Evolutionary conservation across 2,113 vertebrate species (phyloP).

Genomic region (Progne subis): DNA sequence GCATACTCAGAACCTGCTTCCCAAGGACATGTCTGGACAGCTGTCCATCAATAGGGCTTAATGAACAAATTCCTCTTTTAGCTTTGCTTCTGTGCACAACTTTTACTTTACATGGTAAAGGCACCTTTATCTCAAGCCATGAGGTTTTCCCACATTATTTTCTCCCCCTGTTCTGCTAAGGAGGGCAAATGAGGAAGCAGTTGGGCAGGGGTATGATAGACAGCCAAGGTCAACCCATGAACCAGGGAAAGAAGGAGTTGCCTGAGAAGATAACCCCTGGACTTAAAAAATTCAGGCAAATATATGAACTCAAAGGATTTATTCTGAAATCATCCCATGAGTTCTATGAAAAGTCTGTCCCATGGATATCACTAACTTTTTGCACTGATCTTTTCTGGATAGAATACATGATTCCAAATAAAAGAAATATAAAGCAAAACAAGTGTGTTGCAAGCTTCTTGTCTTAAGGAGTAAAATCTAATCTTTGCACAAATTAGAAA

Average conservation of each 20-base stretch:
- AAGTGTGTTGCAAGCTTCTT: background rate
- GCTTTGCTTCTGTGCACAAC: background rate
- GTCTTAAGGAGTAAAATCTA: background rate
- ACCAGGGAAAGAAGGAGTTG: background rate
- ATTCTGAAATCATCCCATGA: background rate
- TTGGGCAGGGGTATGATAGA: background rate
- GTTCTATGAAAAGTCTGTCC: background rate
- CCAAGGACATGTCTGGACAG: background rate
- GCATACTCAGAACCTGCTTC: background rate
- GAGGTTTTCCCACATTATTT: background rate
- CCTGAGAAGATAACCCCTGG: background rate
- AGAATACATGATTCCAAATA: background rate
- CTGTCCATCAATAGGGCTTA: background rate
- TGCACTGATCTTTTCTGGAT: background rate
- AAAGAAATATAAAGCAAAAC: background rate
- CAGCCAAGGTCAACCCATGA: background rate
- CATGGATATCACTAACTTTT: background rate
- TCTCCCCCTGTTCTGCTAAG: background rate
- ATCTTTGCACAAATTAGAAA: background rate
- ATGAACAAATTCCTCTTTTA: background rate
- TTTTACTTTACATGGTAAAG: background rate
- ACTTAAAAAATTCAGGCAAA: background rate
- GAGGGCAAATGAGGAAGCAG: background rate
- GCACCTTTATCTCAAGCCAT: rapidly evolving
- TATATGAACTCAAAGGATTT: background rate